Base-by-base conservation (phyloP, 2,113 vertebrate genomes). In the Chlorocebus sabaeus region DNA sequence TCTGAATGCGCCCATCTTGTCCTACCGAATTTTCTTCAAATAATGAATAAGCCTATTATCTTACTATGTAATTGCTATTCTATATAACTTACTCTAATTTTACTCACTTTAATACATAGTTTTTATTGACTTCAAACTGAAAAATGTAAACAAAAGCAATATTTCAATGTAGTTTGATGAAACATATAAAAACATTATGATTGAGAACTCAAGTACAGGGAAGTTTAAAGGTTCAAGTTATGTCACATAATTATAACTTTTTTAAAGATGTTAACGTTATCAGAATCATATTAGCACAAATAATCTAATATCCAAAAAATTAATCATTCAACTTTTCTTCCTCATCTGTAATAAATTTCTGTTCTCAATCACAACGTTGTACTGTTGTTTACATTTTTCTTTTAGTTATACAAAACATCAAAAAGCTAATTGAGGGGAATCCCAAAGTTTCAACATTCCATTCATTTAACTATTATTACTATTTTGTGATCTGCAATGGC, bases 321-420 rank as follows among this genome's bases (percentile, higher is more conserved):
- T 59, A 92, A 75, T 96, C 5, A 91, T 88, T 73, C 35, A 82
- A 67, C 72, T 52, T 83, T 93, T 90, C 43, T 89, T 94, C 57
- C 45, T 96, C 95, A 84, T 88, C 75, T 92, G 92, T 64, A 96
- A 64, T 14, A 14, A 14, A 32, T 92, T 78, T 97, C 57, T 97
- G 88, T 96, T 97, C 96, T 97, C 96, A 97, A 94, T 93, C 94
- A 95, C 48, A 96, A 96, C 68, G 92, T n/a, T 94, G 8, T 85
- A 86, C 52, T 55, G 52, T 2, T 95, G 45, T 20, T 80, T 32
- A 64, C 40, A 40, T 25, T 57, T 89, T 90, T 86, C 52, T 90
- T 96, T 96, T 95, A 82, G 86, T 88, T 76, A 76, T 43, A 85
- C 6, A 88, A 5, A 83, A 86, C 2, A 81, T 82, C 43, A 96